Evolutionary conservation across 2,113 vertebrate species (phyloP).

Genomic region (Chionomys nivalis): DNA sequence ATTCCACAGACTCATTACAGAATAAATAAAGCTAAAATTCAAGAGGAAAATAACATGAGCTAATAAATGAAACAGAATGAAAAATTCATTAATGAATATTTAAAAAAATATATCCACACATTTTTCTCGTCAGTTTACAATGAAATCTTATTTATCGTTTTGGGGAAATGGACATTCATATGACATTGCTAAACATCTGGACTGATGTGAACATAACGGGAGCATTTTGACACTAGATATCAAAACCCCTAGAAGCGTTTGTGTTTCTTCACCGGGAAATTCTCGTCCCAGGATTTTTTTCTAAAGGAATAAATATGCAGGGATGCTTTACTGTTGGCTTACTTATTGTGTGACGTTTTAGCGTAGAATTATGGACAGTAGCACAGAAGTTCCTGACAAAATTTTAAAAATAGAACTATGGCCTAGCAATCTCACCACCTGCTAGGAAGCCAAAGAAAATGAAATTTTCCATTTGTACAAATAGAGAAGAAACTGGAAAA

Average conservation of each 20-base stretch:
- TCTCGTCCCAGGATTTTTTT: not conserved
- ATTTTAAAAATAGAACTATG: not conserved
- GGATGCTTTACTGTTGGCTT: slow-evolving; percentile 10
- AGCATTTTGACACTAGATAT: not conserved
- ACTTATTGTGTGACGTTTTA: not conserved
- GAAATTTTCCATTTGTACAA: not conserved
- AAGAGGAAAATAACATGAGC: not conserved
- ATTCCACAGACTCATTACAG: not conserved
- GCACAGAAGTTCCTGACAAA: not conserved
- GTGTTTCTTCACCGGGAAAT: not conserved
- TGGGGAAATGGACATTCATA: not conserved
- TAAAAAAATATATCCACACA: not conserved
- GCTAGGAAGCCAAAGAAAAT: not conserved
- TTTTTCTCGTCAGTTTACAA: slow-evolving; percentile 37
- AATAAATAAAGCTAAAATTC: slow-evolving; percentile 21
- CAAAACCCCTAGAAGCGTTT: slow-evolving; percentile 11
- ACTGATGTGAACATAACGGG: not conserved
- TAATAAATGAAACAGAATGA: slow-evolving; percentile 41
- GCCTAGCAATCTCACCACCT: not conserved
- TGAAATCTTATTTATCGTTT: slow-evolving; percentile 44
- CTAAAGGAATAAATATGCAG: not conserved
- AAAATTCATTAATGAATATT: slow-evolving; percentile 60
- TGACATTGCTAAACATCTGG: not conserved
- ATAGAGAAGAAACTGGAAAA: not conserved
- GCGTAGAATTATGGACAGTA: too few species aligned